phyloP scores from a whole-genome alignment of 2,113 vertebrate genomes.

The Paracanthobrama guichenoti region DNA sequence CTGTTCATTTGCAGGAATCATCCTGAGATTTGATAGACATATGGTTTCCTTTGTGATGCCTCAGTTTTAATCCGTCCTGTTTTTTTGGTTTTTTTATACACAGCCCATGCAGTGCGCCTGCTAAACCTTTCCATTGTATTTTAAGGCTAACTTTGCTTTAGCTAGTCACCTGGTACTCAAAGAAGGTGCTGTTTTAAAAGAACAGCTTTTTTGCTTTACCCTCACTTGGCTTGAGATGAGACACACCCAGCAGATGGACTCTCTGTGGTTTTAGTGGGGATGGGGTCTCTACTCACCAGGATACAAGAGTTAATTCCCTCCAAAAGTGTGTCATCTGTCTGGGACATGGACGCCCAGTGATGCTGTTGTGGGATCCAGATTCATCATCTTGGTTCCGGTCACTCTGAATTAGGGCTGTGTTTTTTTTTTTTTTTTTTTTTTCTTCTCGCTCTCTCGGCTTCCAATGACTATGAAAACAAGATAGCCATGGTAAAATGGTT shows the following conservation, averaged over 20 bases:
- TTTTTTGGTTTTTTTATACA: neutral
- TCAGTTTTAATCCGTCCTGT: constrained; percentile 16
- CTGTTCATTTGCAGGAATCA: constrained; percentile 39
- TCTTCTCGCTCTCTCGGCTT: too few species aligned
- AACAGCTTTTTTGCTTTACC: neutral
- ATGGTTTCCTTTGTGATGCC: neutral
- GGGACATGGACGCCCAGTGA: constrained; percentile 58
- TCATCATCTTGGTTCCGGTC: neutral
- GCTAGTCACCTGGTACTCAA: constrained; percentile 23
- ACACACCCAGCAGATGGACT: constrained; percentile 62
- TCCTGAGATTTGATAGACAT: constrained; percentile 36
- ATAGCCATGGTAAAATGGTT: too few species aligned
- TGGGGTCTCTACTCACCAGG: constrained; percentile 38
- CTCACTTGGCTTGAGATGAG: too few species aligned
- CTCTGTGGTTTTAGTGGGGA: constrained; percentile 43
- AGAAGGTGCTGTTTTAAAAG: neutral
- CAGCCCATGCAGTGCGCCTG: neutral
- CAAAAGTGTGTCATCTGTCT: constrained; percentile 69
- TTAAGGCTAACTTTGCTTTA: neutral
- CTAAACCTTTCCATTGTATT: neutral
- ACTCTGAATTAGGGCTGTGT: too few species aligned
- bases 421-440: too few species aligned
- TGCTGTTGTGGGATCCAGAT: neutral
- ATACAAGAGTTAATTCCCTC: constrained; percentile 58
- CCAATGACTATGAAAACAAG: too few species aligned